A percentile compares a stretch with the other conserved stretches of the same genome.
These are phyloP conservation scores for Sinonovacula constricta DNA, from an alignment of 1,140 invertebrate genomes.

Conservation along the genomic window DNA sequence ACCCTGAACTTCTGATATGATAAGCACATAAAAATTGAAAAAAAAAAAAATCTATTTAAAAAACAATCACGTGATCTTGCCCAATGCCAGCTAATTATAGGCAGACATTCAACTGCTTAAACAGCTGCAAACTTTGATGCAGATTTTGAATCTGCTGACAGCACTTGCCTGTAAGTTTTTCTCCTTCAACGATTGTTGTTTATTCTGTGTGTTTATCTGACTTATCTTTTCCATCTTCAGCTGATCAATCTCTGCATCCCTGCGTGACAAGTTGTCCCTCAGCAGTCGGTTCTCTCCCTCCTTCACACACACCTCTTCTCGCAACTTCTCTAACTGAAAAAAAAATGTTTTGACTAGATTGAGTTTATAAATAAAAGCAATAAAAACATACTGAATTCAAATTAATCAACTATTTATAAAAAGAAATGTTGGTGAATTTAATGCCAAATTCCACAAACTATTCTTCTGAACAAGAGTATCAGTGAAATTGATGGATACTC, in stretches of 20 bases:
- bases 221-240: conserved; percentile 37
- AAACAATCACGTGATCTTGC: not conserved
- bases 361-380: too few species aligned
- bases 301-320: conserved; percentile 33
- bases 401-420: too few species aligned
- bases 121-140: not conserved
- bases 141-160: not conserved
- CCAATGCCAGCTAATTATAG: not conserved
- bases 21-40: not conserved
- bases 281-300: conserved; percentile 41
- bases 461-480: too few species aligned
- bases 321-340: conserved; percentile 19
- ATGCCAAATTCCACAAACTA: too few species aligned
- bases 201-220: conserved; percentile 23
- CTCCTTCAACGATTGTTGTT: conserved; percentile 21
- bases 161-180: conserved; percentile 27
- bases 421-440: too few species aligned
- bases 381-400: too few species aligned
- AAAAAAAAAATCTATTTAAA: not conserved
- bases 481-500: too few species aligned
- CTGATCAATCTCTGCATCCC: conserved; percentile 26
- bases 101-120: not conserved
- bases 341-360: too few species aligned
- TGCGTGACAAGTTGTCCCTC: conserved; percentile 28
- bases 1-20: not conserved